Base-by-base conservation (phyloP, 2,113 vertebrate species). In the Siphamia tubifer region DNA sequence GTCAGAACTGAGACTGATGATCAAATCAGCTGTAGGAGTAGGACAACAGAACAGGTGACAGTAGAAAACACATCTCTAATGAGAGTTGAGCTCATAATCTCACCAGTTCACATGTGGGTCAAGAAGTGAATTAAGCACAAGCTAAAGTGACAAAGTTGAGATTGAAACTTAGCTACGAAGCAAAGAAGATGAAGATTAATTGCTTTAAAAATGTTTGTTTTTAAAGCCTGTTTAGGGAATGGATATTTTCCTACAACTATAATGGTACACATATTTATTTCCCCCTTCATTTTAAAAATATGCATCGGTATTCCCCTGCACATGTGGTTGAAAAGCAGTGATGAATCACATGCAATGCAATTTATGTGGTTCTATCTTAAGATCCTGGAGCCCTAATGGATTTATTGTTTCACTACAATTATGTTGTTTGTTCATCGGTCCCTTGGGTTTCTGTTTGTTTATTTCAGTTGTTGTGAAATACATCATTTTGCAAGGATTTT, bases 111-210 rank as follows among this genome's bases (percentile, higher is more conserved):
- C 61, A 77, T 35, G 25, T 66, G 63, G 70, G 57, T 31, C 73
- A 83, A 53, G 85, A 84, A 89, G 91, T 86, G 88, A 73, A 53
- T 58, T 54, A 67, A 44, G 52, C 4, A 69, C 28, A 53, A 24
- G 17, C 51, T 11, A 3, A 5, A 21, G 1, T 31, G 11, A 39
- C 5, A 23, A 23, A 48, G 11, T n/a, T n/a, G n/a, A n/a, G n/a
- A n/a, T n/a, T n/a, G n/a, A n/a, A n/a, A n/a, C n/a, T n/a, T n/a
- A n/a, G n/a, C n/a, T n/a, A 11, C 11, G 27, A 48, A 55, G n/a
- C 2, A 45, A 0, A 7, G 55, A 42, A 32, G 2, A 3, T 25
- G 16, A 27, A 17, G 25, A 1, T 36, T 9, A 55, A 27, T 12
- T 8, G 3, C 7, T 30, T n/a, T n/a, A 30, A 28, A 51, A 24